phyloP scores from a whole-genome alignment of 2,888 invertebrate species.

The Philhelius pedissequus region DNA sequence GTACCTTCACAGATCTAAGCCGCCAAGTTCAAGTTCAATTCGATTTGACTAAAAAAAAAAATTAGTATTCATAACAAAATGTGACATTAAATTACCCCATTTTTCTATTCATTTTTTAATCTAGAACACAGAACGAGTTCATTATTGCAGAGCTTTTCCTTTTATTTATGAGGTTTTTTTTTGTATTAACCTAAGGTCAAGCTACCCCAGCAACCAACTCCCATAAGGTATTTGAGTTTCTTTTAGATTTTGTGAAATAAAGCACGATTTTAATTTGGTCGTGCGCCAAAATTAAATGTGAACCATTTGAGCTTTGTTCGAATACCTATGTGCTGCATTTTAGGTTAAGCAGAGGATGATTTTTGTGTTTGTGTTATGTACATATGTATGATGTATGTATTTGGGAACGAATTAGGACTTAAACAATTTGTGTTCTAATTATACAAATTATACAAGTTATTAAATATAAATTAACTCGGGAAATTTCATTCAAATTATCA shows the following conservation, averaged over 20 bases:
- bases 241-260: not conserved
- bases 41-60: not conserved
- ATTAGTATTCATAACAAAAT: not conserved
- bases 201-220: not conserved
- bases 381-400: too few species aligned
- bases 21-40: conserved; percentile 2
- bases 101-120: not conserved
- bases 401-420: too few species aligned
- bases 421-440: too few species aligned
- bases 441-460: too few species aligned
- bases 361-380: too few species aligned
- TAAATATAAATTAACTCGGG: too few species aligned
- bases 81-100: not conserved
- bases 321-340: not conserved
- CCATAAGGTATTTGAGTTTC: not conserved
- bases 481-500: too few species aligned
- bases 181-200: not conserved
- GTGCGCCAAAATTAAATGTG: not conserved
- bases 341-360: too few species aligned
- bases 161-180: too few species aligned
- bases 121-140: not conserved
- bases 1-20: not conserved
- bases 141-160: not conserved
- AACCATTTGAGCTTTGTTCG: not conserved
- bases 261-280: not conserved